These are phyloP conservation scores for Tautogolabrus adspersus DNA, from an alignment of 2,113 vertebrate species.

Conservation along the genomic window DNA sequence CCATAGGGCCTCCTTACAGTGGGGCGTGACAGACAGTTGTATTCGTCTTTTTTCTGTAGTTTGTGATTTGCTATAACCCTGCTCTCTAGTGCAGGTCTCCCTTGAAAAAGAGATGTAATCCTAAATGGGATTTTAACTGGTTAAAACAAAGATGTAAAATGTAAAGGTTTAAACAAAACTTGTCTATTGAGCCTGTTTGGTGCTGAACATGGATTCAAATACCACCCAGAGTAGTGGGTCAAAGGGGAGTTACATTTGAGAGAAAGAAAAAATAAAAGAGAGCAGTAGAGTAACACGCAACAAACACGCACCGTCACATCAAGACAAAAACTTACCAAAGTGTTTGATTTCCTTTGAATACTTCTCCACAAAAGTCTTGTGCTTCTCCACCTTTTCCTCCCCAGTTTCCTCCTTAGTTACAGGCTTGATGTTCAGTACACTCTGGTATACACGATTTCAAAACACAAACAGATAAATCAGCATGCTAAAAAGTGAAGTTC, in stretches of 20 bases:
- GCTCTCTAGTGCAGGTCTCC: too few species aligned
- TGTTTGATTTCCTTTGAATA: constrained; percentile 89
- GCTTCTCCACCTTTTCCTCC: constrained; percentile 87
- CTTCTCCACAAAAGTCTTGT: constrained; percentile 89
- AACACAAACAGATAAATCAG: neutral
- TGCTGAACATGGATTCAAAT: too few species aligned
- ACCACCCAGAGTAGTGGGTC: too few species aligned
- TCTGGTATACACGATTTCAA: constrained; percentile 74
- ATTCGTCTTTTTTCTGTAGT: too few species aligned
- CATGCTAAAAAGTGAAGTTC: neutral
- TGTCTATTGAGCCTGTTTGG: too few species aligned
- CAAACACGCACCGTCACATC: neutral
- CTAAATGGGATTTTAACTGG: too few species aligned
- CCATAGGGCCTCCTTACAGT: too few species aligned
- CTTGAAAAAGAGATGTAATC: too few species aligned
- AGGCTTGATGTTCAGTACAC: constrained; percentile 86
- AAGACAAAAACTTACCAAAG: constrained; percentile 83
- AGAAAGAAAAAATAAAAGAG: neutral
- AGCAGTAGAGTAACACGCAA: neutral
- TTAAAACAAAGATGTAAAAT: too few species aligned
- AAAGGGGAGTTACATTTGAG: neutral
- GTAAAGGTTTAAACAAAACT: too few species aligned
- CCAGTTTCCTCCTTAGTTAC: constrained; percentile 81
- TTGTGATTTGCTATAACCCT: too few species aligned
- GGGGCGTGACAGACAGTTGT: too few species aligned